Evolutionary conservation across 2,797 vertebrate species (phyloP).

Genomic region (Microctenopoma lineatum): DNA sequence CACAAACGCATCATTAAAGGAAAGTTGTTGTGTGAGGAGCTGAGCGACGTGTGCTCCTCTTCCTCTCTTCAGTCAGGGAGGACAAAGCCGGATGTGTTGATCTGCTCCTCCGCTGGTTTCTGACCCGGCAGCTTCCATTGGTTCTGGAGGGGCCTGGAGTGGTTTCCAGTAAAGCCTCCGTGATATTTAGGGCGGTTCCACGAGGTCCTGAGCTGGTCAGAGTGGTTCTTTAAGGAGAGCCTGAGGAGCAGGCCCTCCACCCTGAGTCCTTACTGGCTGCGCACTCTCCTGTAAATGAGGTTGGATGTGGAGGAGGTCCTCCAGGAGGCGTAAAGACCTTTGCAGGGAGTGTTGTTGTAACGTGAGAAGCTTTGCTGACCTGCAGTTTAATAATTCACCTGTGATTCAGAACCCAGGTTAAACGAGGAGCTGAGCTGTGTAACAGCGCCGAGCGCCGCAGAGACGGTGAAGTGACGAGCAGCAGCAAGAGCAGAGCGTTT

Average conservation of each 20-base stretch:
- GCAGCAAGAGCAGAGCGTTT: slow-evolving; percentile 37
- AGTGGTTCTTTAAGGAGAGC: background rate
- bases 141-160: background rate
- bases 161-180: background rate
- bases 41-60: too few relatives aligned
- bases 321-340: background rate
- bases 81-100: too few relatives aligned
- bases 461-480: slow-evolving; percentile 37
- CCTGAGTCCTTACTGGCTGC: background rate
- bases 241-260: background rate
- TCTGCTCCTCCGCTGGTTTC: too few relatives aligned
- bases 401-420: too few relatives aligned
- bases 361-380: background rate
- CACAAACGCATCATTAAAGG: too few relatives aligned
- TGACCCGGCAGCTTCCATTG: background rate
- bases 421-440: background rate
- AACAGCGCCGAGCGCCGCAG: slow-evolving; percentile 10
- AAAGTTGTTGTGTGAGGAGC: too few relatives aligned
- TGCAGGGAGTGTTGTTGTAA: background rate
- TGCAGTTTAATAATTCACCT: background rate
- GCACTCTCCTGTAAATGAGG: background rate
- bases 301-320: background rate
- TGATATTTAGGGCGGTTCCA: background rate
- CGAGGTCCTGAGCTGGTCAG: background rate
- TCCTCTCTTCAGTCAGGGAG: too few relatives aligned